These are phyloP conservation scores for Karalla daura DNA, from an alignment of 2,797 vertebrate genomes.

Conservation along the genomic window DNA sequence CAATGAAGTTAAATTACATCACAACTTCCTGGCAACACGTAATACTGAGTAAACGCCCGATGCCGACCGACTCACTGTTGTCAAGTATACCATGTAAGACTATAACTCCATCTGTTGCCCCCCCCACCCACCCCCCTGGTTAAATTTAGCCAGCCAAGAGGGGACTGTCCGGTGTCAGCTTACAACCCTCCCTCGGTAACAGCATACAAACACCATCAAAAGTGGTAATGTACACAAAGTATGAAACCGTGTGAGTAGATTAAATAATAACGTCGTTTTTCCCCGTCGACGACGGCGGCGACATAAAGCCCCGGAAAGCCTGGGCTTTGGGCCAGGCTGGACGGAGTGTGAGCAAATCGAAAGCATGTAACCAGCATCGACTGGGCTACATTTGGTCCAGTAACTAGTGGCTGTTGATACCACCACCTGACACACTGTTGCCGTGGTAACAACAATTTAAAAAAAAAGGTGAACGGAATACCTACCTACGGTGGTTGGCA, in stretches of 20 bases:
- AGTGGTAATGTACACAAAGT: no score
- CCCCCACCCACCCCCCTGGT: slow-evolving; percentile 65
- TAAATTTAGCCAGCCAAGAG: slow-evolving; percentile 85
- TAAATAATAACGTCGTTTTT: neutral
- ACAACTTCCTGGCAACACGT: neutral
- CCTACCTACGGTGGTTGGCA: no score
- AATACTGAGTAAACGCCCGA: slow-evolving; percentile 16
- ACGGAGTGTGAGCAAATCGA: neutral
- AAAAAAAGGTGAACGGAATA: no score
- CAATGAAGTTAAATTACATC: neutral
- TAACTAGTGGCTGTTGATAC: neutral
- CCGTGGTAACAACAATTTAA: neutral
- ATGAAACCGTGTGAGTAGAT: neutral
- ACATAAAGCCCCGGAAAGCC: neutral
- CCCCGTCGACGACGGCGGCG: no score
- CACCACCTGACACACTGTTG: neutral
- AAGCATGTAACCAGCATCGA: neutral
- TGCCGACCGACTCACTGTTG: slow-evolving; percentile 43
- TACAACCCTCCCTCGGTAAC: slow-evolving; percentile 68
- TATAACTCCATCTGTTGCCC: slow-evolving; percentile 78
- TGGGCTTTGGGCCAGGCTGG: neutral
- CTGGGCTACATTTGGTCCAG: neutral
- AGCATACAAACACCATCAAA: slow-evolving; percentile 53
- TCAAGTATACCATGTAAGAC: slow-evolving; percentile 81
- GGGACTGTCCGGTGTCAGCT: slow-evolving; percentile 79